Base-by-base conservation (phyloP, 2,797 vertebrate species). In the Parauchenoglanis ngamensis region DNA sequence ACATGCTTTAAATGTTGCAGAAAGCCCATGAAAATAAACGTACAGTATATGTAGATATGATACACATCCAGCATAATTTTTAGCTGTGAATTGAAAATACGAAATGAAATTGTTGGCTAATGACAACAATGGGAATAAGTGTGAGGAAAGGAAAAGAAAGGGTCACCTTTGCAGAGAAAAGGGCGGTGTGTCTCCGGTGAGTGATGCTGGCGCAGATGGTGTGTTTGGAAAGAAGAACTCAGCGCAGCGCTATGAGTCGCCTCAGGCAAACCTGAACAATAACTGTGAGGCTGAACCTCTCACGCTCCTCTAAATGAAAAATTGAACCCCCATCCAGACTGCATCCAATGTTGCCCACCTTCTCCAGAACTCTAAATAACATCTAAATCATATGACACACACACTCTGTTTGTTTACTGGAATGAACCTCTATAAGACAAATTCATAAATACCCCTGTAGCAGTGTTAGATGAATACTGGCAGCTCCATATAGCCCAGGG, bases 251-350 rank as follows among this genome's bases (percentile, higher is more conserved):
- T 78, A 86, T 85, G 89, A 78, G 88, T 84, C 49, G 70, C 90
- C 90, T 84, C 84, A 75, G 84, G 89, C 90, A 89, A 89, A 90
- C 59, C 85, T 87, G 80, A 90, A 91, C 90, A 89, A 88, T 90
- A 89, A 91, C 85, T 89, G 77, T 86, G 88, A 90, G 88, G 35
- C 90, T 90, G 68, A 82, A 87, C 40, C 77, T 90, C 85, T 84
- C 88, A 84, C 86, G 88, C 84, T 77, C 23, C 21, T 72, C 78
- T 83, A 88, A 78, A 91, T 95, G 87, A 95, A 94, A 94, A 92
- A 94, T 91, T 91, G 85, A 92, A 91, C 89, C 85, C 61, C 88
- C 87, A 89, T 72, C 68, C 72, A 90, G 84, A 72, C 87, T 67
- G 77, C 89, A 87, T 78, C 77, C 49, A 85, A 72, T 90, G 90